Evolutionary conservation across 2,888 invertebrate genomes (phyloP).

Genomic region (Papilio gigon): DNA sequence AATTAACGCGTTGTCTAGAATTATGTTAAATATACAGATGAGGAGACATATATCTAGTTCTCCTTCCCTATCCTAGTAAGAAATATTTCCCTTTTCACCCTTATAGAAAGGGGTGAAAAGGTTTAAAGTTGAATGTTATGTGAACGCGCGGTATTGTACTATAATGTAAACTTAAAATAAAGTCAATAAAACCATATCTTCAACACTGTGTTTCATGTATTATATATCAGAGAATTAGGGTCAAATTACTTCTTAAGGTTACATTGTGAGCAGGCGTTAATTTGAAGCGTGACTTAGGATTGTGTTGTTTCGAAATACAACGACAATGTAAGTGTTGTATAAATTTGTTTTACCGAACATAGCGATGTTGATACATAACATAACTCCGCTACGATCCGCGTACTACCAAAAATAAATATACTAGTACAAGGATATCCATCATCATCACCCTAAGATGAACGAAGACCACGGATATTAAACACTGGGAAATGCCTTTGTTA

Average conservation of each 20-base stretch:
- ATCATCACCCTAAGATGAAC: no score
- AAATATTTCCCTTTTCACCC: no score
- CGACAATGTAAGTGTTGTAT: background rate
- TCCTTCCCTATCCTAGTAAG: no score
- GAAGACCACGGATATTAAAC: no score
- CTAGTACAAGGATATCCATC: background rate
- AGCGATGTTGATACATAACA: background rate
- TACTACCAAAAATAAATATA: no score
- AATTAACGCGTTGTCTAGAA: no score
- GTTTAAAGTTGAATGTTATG: no score
- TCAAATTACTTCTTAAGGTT: constrained; percentile 1
- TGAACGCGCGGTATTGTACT: background rate
- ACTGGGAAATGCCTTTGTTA: no score
- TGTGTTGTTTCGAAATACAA: background rate
- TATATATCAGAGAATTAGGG: background rate
- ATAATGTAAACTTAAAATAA: background rate
- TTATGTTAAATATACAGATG: no score
- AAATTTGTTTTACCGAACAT: background rate
- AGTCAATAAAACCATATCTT: background rate
- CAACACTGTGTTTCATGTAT: background rate
- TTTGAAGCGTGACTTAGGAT: constrained; percentile 3
- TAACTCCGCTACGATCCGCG: background rate
- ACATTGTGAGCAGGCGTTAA: constrained; percentile 5
- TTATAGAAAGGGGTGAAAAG: no score
- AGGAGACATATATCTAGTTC: no score